Evolutionary conservation across 2,797 vertebrate species (phyloP).

Genomic region (Varecia variegata): DNA sequence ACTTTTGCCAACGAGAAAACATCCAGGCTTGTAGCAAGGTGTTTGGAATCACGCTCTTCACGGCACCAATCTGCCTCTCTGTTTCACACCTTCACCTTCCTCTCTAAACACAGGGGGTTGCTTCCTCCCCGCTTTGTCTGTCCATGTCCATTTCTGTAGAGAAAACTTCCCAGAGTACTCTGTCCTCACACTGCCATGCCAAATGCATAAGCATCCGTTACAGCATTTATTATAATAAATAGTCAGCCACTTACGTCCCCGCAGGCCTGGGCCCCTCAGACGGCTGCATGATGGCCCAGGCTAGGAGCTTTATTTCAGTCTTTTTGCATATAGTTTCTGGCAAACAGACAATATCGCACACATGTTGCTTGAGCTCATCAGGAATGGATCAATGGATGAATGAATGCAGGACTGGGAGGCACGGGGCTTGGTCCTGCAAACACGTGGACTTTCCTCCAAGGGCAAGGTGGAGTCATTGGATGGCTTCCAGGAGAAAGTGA

Average conservation of each 20-base stretch:
- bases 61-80: neutral
- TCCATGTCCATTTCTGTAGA: neutral
- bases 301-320: neutral
- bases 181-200: rapidly evolving
- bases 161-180: neutral
- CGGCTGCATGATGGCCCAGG: neutral
- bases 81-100: rapidly evolving
- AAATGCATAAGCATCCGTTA: no score
- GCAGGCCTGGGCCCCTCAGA: rapidly evolving
- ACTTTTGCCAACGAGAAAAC: no score
- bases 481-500: neutral
- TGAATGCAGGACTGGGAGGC: no score
- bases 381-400: neutral
- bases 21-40: rapidly evolving
- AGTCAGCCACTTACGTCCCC: rapidly evolving
- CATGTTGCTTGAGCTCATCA: neutral
- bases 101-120: no score
- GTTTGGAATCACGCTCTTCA: neutral
- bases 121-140: neutral
- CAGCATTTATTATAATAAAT: neutral
- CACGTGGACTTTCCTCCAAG: neutral
- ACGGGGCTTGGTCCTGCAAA: neutral
- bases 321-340: neutral
- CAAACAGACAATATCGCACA: no score
- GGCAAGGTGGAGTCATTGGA: neutral